Conservation (phyloP, 1,140 invertebrate species). For the Araneus ventricosus region DNA sequence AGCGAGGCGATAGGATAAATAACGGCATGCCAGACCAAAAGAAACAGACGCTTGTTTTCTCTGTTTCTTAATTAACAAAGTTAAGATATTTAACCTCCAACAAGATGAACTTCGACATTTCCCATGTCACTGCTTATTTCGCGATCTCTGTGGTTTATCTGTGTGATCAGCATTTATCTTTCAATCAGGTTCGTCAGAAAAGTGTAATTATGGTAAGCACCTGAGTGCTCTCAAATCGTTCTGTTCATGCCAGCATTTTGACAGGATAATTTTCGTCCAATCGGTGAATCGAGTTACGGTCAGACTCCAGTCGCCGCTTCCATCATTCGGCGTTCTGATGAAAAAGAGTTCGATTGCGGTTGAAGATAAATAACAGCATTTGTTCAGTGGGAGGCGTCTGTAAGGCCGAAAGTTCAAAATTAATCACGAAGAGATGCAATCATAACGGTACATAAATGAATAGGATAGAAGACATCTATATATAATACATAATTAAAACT, state of each 20-base stretch:
- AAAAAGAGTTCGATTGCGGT: neutral
- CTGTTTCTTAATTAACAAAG: neutral
- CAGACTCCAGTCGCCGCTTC: neutral
- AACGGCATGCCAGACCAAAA: neutral
- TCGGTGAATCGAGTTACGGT: neutral
- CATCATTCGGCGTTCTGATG: neutral
- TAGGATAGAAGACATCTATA: neutral
- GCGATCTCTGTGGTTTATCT: neutral
- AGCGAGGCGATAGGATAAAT: neutral
- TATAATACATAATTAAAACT: too few species aligned
- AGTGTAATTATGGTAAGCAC: neutral
- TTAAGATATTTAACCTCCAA: neutral
- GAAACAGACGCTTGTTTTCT: neutral
- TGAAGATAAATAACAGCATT: neutral
- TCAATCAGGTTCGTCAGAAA: conserved; percentile 1
- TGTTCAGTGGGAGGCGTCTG: neutral
- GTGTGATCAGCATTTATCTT: conserved; percentile 20
- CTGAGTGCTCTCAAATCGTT: neutral
- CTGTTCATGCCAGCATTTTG: neutral
- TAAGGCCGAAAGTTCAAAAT: neutral
- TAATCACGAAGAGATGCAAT: neutral
- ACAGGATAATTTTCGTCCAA: conserved; percentile 2
- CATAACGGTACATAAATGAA: neutral
- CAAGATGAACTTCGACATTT: conserved; percentile 17
- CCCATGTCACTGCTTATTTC: conserved; percentile 10